These are phyloP conservation scores for Trissolcus basalis DNA, from an alignment of 1,140 invertebrate species.

Conservation along the genomic window DNA sequence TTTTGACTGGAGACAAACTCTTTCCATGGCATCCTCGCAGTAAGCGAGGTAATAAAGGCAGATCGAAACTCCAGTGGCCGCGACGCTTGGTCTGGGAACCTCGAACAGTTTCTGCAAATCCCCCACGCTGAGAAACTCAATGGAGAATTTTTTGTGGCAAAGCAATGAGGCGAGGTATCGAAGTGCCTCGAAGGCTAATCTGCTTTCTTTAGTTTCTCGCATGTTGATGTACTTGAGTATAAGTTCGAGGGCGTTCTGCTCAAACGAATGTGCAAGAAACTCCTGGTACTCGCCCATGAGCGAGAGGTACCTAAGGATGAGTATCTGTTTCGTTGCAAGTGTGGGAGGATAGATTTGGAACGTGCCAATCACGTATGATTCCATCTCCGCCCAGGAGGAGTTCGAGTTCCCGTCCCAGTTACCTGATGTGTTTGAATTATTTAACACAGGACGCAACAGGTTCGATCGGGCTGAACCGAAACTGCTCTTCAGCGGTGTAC, in stretches of 20 bases:
- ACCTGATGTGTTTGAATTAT: slow-evolving; percentile 48
- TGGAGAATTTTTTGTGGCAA: slow-evolving; percentile 98
- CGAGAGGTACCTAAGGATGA: slow-evolving; percentile 93
- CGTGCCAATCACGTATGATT: slow-evolving; percentile 89
- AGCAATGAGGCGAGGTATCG: slow-evolving; percentile 94
- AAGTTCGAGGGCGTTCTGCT: slow-evolving; percentile 91
- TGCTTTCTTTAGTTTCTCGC: slow-evolving; percentile 89
- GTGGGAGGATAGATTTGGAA: slow-evolving; percentile 92
- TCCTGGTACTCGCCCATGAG: slow-evolving; percentile 98
- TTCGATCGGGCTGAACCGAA: slow-evolving; percentile 50
- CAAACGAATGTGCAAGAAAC: slow-evolving; percentile 93
- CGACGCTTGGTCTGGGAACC: slow-evolving; percentile 93
- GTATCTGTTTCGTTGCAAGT: slow-evolving; percentile 89
- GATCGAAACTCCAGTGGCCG: slow-evolving; percentile 96
- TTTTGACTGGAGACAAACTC: slow-evolving; percentile 90
- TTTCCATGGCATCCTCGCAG: slow-evolving; percentile 98
- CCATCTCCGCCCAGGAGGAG: slow-evolving; percentile 93
- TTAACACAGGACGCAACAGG: slow-evolving; percentile 44
- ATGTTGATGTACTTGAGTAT: slow-evolving; percentile 95
- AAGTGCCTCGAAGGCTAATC: slow-evolving; percentile 95
- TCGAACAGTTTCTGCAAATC: slow-evolving; percentile 90
- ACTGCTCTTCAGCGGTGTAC: slow-evolving; percentile 54
- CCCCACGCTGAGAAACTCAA: slow-evolving; percentile 92
- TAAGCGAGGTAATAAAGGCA: slow-evolving; percentile 98
- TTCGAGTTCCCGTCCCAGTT: slow-evolving; percentile 79